Evolutionary conservation across 2,113 vertebrate species (phyloP), one percentile per base, ranked within the genome.

Genomic region (Hippolais icterina): DNA sequence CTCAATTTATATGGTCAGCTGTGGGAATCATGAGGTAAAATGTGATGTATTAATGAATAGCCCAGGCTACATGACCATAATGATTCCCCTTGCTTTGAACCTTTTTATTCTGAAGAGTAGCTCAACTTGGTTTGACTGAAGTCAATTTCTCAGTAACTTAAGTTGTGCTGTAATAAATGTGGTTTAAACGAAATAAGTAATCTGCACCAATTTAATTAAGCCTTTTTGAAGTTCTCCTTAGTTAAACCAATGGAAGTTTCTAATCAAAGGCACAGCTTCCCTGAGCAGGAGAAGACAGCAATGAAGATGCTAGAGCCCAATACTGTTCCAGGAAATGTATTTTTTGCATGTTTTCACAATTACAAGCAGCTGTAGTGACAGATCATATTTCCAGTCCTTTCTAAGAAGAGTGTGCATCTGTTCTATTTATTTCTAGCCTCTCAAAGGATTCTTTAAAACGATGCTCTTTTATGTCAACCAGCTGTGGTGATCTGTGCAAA

Each of bases 391-490:
- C 86, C 72, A 75, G 76, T 3, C 20, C 37, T 70, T 72, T 77
- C 89, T 86, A 94, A 96, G 91, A 83, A 74, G 91, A 88, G 11
- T 22, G 64, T 49, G 35, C 93, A 94, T 92, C 84, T 87, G 89
- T 78, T 93, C 91, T 70, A 82, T 82, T 89, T 68, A 88, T 88
- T 63, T 83, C 56, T 49, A 95, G 79, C 56, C 85, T 93, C 96
- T 93, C 90, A 88, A 83, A 93, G 83, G 72, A 76, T 90, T 87
- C 63, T 90, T 93, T 79, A 87, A 88, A 96, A 93, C 0, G 0
- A 93, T 60, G 80, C 37, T 95, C 56, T 94, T 94, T 94, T 52
- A 90, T 91, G 74, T 81, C 1, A 2, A 81, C 92, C 96, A 96
- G 96, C 92, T 96, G 94, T 5, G 15, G 64, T 1, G 0, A 39